These are phyloP conservation scores for Hirudo medicinalis DNA, from an alignment of 1,140 invertebrate genomes.

Conservation along the genomic window DNA sequence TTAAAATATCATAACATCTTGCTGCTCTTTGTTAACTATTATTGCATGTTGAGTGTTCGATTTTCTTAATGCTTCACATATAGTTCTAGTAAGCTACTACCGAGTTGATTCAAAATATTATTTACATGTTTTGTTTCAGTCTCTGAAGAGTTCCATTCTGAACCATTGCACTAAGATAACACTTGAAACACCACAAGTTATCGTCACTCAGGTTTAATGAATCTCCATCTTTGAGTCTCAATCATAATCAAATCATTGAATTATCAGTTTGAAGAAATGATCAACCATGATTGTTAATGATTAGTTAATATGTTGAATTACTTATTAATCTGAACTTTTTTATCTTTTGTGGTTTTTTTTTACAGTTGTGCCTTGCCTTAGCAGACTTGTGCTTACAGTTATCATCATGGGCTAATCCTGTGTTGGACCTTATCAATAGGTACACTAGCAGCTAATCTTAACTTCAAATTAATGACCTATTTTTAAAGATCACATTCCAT, in stretches of 20 bases:
- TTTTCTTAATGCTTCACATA: no score
- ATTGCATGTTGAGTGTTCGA: no score
- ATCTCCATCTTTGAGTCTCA: no score
- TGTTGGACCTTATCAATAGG: slow-evolving; percentile 68
- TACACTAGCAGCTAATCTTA: slow-evolving; percentile 27
- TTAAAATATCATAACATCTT: no score
- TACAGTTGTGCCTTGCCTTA: slow-evolving; percentile 69
- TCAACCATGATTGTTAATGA: neutral
- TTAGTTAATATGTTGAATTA: neutral
- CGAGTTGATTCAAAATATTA: no score
- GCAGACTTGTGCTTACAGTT: slow-evolving; percentile 85
- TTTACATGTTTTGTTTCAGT: slow-evolving; percentile 36
- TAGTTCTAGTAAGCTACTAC: no score
- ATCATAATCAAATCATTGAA: no score
- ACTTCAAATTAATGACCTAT: no score
- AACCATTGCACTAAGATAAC: slow-evolving; percentile 73
- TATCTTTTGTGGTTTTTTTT: slow-evolving; percentile 28
- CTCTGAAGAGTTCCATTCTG: slow-evolving; percentile 77
- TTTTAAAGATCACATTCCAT: no score
- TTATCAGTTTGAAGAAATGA: no score
- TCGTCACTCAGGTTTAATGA: slow-evolving; percentile 63
- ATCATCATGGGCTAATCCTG: slow-evolving; percentile 74
- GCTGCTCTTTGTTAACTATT: no score
- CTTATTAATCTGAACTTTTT: slow-evolving; percentile 16
- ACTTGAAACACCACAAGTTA: slow-evolving; percentile 63